These are phyloP conservation scores for Dolichoris vasculosae DNA, from an alignment of 1,140 invertebrate genomes.

Conservation along the genomic window DNA sequence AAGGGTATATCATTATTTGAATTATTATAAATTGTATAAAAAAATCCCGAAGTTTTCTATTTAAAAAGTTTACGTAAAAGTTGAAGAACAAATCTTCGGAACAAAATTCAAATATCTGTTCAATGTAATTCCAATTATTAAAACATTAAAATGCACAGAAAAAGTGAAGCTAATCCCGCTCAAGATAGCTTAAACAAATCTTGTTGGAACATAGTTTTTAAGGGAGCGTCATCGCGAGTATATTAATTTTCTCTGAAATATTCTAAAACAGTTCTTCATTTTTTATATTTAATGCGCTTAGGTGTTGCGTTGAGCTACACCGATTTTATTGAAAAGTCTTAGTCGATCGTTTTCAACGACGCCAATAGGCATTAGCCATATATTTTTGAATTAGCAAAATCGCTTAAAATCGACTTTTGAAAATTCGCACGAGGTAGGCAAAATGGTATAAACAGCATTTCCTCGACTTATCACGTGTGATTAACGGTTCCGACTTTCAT, in stretches of 20 bases:
- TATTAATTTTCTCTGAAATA: neutral
- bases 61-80: slow-evolving; percentile 9
- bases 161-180: slow-evolving; percentile 6
- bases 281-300: neutral
- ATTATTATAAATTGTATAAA: slow-evolving; percentile 26
- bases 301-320: neutral
- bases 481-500: neutral
- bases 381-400: neutral
- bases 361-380: neutral
- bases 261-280: neutral
- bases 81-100: slow-evolving; percentile 15
- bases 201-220: slow-evolving; percentile 7
- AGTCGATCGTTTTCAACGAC: neutral
- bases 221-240: neutral
- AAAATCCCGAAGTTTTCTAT: slow-evolving; percentile 47
- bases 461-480: neutral
- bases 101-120: neutral
- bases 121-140: slow-evolving; percentile 16
- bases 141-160: slow-evolving; percentile 9
- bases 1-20: slow-evolving; percentile 4
- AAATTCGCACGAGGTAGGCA: neutral
- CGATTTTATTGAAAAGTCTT: neutral
- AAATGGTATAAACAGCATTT: neutral
- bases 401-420: neutral
- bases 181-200: neutral